These are phyloP conservation scores for Zootoca vivipara DNA, from an alignment of 2,113 vertebrate species.

Conservation along the genomic window DNA sequence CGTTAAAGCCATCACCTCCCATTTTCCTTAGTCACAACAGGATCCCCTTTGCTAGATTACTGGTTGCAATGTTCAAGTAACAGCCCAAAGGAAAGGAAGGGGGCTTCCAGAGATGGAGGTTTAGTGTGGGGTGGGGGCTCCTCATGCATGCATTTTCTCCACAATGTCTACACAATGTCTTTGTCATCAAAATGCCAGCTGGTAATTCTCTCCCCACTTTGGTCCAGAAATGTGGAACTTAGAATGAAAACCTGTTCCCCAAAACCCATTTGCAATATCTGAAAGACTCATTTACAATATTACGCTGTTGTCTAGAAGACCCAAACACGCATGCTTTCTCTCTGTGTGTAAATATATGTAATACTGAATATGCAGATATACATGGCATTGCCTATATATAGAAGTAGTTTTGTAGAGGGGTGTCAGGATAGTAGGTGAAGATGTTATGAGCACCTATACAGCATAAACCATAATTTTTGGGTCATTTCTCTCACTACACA, in stretches of 20 bases:
- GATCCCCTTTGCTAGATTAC: not conserved
- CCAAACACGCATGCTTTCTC: not conserved
- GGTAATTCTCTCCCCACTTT: too few species aligned
- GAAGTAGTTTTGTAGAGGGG: not conserved
- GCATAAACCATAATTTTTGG: not conserved
- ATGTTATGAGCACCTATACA: not conserved
- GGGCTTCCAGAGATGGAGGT: too few species aligned
- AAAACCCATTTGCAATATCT: too few species aligned
- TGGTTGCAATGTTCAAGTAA: not conserved
- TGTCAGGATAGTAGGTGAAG: not conserved
- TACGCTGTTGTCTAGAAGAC: too few species aligned
- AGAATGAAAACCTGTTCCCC: too few species aligned
- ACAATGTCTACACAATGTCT: not conserved
- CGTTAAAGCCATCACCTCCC: not conserved
- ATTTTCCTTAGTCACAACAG: not conserved
- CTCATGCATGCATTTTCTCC: not conserved
- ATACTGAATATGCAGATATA: not conserved
- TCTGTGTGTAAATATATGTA: not conserved
- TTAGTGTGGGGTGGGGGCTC: too few species aligned
- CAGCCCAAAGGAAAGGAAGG: not conserved
- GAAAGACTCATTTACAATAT: too few species aligned
- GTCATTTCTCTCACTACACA: not conserved
- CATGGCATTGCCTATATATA: not conserved
- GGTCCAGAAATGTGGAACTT: too few species aligned
- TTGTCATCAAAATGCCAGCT: too few species aligned